phyloP scores from a whole-genome alignment of 1,140 invertebrate species.

The Pantala flavescens region DNA sequence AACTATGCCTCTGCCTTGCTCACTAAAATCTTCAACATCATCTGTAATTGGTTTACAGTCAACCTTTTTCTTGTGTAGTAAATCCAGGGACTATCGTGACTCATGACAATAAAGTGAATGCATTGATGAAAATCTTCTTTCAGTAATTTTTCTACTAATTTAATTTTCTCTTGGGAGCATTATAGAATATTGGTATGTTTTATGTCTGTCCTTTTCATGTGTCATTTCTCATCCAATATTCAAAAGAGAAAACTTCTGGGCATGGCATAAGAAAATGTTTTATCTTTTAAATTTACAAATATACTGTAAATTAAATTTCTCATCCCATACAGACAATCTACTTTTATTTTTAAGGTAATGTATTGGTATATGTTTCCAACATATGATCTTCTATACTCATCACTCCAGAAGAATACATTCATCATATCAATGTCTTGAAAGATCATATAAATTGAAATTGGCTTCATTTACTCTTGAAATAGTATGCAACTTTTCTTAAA shows the following conservation, averaged over 20 bases:
- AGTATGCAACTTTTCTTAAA: no score
- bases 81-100: neutral
- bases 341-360: no score
- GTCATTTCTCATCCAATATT: slow-evolving; percentile 3
- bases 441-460: no score
- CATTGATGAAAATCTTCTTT: slow-evolving; percentile 8
- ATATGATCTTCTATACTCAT: no score
- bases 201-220: slow-evolving; percentile 2
- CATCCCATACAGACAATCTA: neutral
- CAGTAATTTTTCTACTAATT: neutral
- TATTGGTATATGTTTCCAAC: no score
- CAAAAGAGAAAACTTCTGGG: neutral
- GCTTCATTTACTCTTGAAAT: no score
- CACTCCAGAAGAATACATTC: no score
- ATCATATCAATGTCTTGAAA: no score
- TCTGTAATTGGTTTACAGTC: slow-evolving; percentile 9
- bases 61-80: slow-evolving; percentile 4
- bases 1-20: slow-evolving; percentile 7
- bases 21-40: neutral
- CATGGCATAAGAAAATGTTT: neutral
- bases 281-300: neutral
- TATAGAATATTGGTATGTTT: slow-evolving; percentile 2
- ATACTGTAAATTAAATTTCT: neutral
- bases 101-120: slow-evolving; percentile 10
- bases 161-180: neutral